Percentiles rank a stretch among this genome's conserved stretches.
These are phyloP conservation scores for Amphipoea oculea DNA, from an alignment of 2,888 invertebrate species.

Conservation along the genomic window DNA sequence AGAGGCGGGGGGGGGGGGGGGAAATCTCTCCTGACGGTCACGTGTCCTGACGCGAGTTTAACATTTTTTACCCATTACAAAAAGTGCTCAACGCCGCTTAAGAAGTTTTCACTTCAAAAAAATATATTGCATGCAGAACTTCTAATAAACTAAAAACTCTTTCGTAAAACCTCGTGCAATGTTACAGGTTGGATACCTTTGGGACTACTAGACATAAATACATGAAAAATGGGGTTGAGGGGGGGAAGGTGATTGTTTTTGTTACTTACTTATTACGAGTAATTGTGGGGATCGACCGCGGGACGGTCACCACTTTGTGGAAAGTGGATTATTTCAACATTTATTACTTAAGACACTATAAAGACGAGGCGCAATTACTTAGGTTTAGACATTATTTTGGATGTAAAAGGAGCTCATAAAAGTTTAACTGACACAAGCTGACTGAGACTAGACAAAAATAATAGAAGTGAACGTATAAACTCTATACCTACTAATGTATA, in stretches of 20 bases:
- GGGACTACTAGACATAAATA: slow-evolving; percentile 9
- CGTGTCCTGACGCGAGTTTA: too few species aligned
- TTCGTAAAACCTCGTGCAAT: slow-evolving; percentile 15
- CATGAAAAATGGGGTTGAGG: background rate
- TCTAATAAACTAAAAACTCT: slow-evolving; percentile 27
- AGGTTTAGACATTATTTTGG: background rate
- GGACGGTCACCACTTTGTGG: slow-evolving; percentile 22
- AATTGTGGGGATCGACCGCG: slow-evolving; percentile 1
- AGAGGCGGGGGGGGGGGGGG: too few species aligned
- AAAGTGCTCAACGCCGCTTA: too few species aligned
- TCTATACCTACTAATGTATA: too few species aligned
- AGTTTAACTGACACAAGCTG: background rate
- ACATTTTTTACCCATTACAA: too few species aligned
- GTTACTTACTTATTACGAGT: slow-evolving; percentile 41
- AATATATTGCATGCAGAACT: background rate
- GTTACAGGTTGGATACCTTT: background rate
- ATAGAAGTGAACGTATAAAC: background rate
- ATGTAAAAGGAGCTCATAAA: background rate
- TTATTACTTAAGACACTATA: slow-evolving; percentile 32
- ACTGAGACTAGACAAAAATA: background rate
- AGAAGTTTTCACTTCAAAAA: too few species aligned
- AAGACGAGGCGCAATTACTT: slow-evolving; percentile 4
- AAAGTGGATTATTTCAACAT: slow-evolving; percentile 44
- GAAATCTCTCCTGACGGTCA: too few species aligned
- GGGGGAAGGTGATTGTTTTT: slow-evolving; percentile 22